Base-by-base conservation (phyloP, 1,140 invertebrate species). In the Penaeus vannamei region DNA sequence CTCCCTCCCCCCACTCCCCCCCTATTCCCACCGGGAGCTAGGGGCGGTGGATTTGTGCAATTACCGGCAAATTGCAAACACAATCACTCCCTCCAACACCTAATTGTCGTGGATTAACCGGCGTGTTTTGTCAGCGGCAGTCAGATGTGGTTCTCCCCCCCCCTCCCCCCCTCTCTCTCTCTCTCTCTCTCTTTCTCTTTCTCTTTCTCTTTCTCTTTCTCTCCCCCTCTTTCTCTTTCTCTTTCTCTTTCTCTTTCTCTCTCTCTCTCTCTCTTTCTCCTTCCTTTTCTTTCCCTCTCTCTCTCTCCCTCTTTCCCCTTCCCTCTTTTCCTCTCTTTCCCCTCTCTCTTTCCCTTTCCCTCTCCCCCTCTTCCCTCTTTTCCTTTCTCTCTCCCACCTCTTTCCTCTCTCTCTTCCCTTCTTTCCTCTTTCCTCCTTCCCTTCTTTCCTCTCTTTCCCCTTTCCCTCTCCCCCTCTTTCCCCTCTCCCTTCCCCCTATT, bases 21-120 rank as follows among this genome's bases (percentile, higher is more conserved):
- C n/a, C 77, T 84, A 84, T 89, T 84, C 87, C 87, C 66, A 84
- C 81, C 53, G 87, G 82, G 62, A 69, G 87, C 14, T 2, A 29
- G 86, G 86, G 87, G 69, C 42, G 62, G 79, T 62, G 87, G 87
- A 89, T 89, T 89, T 89, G 87, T 89, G 87, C 87, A 89, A 89
- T 89, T 89, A 89, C 87, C 87, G 87, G 83, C 87, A 89, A 89
- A 89, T 89, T 89, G 87, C 87, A 89, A 89, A 89, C 87, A 89
- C 87, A 89, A 84, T 89, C 87, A 89, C 87, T 79, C 87, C 84
- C 87, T 81, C 79, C 64, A 84, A 89, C 87, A 89, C 87, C 87
- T 89, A 89, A 89, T 89, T 89, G 87, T 84, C 46, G 14, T 46
- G 87, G 87, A 89, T 89, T 89, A 89, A 89, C 81, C 69, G 59